phyloP scores from a whole-genome alignment of 1,140 invertebrate species.

The Drepana arcuata region DNA sequence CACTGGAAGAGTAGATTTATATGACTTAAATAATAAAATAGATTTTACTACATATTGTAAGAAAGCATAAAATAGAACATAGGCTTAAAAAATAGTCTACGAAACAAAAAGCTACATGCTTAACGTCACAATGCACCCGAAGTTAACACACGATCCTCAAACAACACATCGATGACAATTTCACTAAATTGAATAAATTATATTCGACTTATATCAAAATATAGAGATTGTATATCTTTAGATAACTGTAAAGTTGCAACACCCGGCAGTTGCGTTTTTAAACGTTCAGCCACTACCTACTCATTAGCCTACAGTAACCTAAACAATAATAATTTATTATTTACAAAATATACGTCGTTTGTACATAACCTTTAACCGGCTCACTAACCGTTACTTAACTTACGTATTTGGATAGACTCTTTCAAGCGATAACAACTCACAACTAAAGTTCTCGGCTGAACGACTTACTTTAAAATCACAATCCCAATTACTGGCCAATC shows the following conservation, averaged over 20 bases:
- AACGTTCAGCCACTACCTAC: conserved; percentile 35
- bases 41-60: too few species aligned
- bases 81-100: background rate
- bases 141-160: conserved; percentile 34
- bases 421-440: conserved; percentile 60
- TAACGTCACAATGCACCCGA: conserved; percentile 44
- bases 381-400: conserved; percentile 53
- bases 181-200: conserved; percentile 62
- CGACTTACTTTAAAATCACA: conserved; percentile 53
- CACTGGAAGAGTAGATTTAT: too few species aligned
- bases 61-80: too few species aligned
- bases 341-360: conserved; percentile 61
- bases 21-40: too few species aligned
- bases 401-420: conserved; percentile 71
- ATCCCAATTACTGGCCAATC: conserved; percentile 61
- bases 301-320: conserved; percentile 37
- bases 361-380: conserved; percentile 55
- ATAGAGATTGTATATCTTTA: conserved; percentile 28
- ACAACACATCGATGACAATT: conserved; percentile 48
- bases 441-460: conserved; percentile 32
- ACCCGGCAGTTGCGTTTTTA: conserved; percentile 31
- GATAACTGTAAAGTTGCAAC: conserved; percentile 33
- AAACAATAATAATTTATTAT: conserved; percentile 65
- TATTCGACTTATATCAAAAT: conserved; percentile 48
- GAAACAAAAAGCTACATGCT: background rate